phyloP scores from a whole-genome alignment of 2,888 invertebrate genomes.

The Eledona agricola region DNA sequence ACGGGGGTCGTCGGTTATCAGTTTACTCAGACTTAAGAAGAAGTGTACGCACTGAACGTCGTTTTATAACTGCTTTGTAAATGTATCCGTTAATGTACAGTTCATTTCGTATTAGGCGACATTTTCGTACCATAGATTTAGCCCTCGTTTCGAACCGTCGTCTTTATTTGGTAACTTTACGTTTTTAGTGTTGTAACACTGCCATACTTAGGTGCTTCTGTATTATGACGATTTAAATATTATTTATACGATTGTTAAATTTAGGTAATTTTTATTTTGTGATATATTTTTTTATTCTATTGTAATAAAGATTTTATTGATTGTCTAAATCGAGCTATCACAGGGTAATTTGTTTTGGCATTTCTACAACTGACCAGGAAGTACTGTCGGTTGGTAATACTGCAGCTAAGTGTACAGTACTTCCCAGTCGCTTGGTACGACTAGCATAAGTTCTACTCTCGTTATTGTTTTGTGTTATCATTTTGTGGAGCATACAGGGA shows the following conservation, averaged over 20 bases:
- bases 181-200: constrained; percentile 39
- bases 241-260: constrained; percentile 42
- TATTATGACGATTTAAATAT: constrained; percentile 25
- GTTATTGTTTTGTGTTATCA: constrained; percentile 41
- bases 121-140: constrained; percentile 26
- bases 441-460: constrained; percentile 23
- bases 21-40: constrained; percentile 62
- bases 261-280: constrained; percentile 39
- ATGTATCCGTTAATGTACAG: constrained; percentile 51
- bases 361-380: too few relatives aligned
- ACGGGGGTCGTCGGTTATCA: constrained; percentile 65
- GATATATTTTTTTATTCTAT: constrained; percentile 44
- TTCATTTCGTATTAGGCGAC: constrained; percentile 43
- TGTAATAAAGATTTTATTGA: constrained; percentile 37
- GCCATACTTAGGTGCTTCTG: constrained; percentile 46
- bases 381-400: too few relatives aligned
- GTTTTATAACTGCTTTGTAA: constrained; percentile 55
- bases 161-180: constrained; percentile 11
- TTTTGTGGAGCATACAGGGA: constrained; percentile 56
- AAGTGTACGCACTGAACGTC: constrained; percentile 49
- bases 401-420: too few relatives aligned
- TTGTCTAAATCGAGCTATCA: constrained; percentile 30
- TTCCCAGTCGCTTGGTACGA: too few relatives aligned
- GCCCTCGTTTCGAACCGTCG: constrained; percentile 23
- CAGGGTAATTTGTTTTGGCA: constrained; percentile 44